These are phyloP conservation scores for Chaetophractus vellerosus DNA, from an alignment of 2,797 vertebrate genomes.

Conservation along the genomic window DNA sequence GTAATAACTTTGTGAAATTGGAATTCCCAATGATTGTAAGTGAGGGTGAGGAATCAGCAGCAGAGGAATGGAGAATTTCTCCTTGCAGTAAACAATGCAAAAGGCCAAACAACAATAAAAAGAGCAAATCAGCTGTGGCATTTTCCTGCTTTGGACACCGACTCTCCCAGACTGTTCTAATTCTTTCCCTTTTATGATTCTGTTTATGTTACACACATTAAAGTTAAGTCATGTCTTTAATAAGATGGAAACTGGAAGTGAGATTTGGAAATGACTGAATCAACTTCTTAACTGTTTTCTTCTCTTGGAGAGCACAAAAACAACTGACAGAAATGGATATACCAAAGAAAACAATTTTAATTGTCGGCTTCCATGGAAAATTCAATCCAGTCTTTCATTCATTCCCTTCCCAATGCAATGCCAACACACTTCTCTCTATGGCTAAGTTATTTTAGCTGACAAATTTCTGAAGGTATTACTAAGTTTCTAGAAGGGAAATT, in stretches of 20 bases:
- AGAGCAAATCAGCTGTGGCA: constrained; percentile 84
- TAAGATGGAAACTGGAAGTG: constrained; percentile 91
- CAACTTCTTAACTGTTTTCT: constrained; percentile 85
- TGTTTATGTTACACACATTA: constrained; percentile 91
- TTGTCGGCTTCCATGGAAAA: constrained; percentile 90
- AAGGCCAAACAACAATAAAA: constrained; percentile 67
- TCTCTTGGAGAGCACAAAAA: constrained; percentile 77
- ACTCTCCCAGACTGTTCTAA: constrained; percentile 88
- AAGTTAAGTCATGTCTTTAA: constrained; percentile 91
- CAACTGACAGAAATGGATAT: constrained; percentile 87
- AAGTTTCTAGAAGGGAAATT: constrained; percentile 77
- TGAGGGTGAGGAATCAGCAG: constrained; percentile 78
- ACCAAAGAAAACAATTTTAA: constrained; percentile 90
- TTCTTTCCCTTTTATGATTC: constrained; percentile 89
- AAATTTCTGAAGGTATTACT: constrained; percentile 81
- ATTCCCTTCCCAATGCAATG: constrained; percentile 70
- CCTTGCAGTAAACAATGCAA: constrained; percentile 85
- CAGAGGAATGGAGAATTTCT: constrained; percentile 74
- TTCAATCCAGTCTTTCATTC: constrained; percentile 87
- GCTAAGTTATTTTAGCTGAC: constrained; percentile 85
- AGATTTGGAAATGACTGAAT: constrained; percentile 88
- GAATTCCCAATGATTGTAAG: constrained; percentile 87
- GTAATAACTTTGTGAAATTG: constrained; percentile 85
- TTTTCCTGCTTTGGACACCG: constrained; percentile 78
- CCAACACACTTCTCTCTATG: constrained; percentile 82